Evolutionary conservation across 2,113 vertebrate genomes (phyloP).

Genomic region (Corydoras sp.): DNA sequence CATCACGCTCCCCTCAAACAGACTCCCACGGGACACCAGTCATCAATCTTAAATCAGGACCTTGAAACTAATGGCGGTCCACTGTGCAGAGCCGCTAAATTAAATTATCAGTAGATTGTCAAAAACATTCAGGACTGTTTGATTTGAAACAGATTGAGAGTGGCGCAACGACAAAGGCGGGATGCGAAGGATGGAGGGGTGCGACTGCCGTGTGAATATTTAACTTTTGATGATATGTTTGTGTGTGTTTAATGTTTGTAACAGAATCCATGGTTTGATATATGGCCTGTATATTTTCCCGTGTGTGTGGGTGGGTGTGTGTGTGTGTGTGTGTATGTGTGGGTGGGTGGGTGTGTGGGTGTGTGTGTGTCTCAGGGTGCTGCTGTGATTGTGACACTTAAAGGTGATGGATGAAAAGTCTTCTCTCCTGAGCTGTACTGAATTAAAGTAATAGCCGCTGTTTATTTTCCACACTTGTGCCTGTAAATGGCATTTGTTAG

Average conservation of each 20-base stretch:
- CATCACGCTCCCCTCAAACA: conserved; percentile 45
- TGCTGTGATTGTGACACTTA: conserved; percentile 44
- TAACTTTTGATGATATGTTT: conserved; percentile 10
- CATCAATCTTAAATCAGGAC: conserved; percentile 74
- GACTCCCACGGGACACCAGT: conserved; percentile 67
- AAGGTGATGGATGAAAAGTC: conserved; percentile 73
- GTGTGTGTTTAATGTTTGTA: too few species aligned
- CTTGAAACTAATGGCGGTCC: conserved; percentile 68
- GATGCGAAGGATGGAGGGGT: conserved; percentile 13
- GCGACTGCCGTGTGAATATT: conserved; percentile 33
- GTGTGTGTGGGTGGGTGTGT: conserved; percentile 5
- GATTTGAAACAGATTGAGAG: too few species aligned
- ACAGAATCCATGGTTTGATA: too few species aligned
- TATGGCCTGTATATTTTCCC: too few species aligned
- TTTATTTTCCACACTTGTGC: conserved; percentile 63
- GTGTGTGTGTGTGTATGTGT: too few species aligned
- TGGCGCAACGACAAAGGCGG: conserved; percentile 50
- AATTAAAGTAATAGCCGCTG: conserved; percentile 73
- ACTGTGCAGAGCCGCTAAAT: conserved; percentile 64
- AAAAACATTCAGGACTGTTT: conserved; percentile 65
- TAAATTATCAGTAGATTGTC: conserved; percentile 73
- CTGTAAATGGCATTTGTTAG: conserved; percentile 65
- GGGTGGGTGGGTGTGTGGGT: neutral
- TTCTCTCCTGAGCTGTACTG: conserved; percentile 52
- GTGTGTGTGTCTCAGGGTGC: conserved; percentile 42